Base-by-base conservation (phyloP, 37 sponge, comb jelly and placozoan genomes). In the Halichondria panicea region DNA sequence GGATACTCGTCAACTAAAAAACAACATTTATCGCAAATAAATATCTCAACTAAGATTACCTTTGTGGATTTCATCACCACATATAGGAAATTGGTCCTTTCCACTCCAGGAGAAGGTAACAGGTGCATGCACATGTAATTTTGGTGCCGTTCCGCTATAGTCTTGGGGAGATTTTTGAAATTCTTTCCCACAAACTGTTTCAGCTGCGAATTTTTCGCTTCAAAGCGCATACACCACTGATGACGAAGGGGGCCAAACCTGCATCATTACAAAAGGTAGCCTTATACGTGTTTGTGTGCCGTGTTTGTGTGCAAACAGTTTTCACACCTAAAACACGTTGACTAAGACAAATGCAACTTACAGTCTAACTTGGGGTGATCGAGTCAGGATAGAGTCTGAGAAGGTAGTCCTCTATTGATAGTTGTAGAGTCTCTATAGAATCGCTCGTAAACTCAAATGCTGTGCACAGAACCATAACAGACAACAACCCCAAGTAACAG, bases 391-490 rank as follows among this genome's bases (percentile, higher is more conserved):
- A 18, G 40, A n/a, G 33, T 7, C 19, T 36, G 13, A 19, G 6
- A 66, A 66, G 68, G 68, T 42, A 66, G 41, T 7, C 22, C 68
- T 66, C 68, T 18, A 41, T 33, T 8, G 33, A 9, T 22, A 37
- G 15, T 66, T 15, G 9, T 19, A 66, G 35, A 5, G 15, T n/a
- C 9, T 6, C 33, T 22, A 66, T 22, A n/a, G 12, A 9, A 66
- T 42, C 12, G 19, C 43, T 42, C 9, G 44, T 37, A 19, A 22
- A 36, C 5, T n/a, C 21, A n/a, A 22, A 8, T 18, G 21, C 19
- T 15, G n/a, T 66, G 9, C 21, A 18, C 68, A 37, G 33, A 41
- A 66, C 18, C 33, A 48, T 11, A 9, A 19, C n/a, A 35, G 15
- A 22, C 19, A 66, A 33, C 68, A 66, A 8, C 13, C 33, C 68